Evolutionary conservation across 2,888 invertebrate genomes (phyloP).

Genomic region (Dioctria linearis): DNA sequence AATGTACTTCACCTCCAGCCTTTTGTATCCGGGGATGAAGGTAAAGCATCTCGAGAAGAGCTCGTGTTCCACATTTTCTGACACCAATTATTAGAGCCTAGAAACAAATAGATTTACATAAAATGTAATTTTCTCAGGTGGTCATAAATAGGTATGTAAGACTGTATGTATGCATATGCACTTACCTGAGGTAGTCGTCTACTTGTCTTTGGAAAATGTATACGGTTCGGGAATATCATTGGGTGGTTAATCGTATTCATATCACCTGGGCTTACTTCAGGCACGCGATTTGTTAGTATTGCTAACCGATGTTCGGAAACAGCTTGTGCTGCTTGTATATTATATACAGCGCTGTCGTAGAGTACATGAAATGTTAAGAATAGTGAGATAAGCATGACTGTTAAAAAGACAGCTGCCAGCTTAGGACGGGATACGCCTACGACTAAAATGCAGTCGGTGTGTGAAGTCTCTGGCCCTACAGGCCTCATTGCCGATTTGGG

Average conservation of each 20-base stretch:
- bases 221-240: slow-evolving; percentile 71
- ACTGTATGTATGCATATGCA: slow-evolving; percentile 6
- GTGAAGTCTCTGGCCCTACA: slow-evolving; percentile 85
- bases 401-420: slow-evolving; percentile 83
- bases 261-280: slow-evolving; percentile 64
- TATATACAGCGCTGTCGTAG: slow-evolving; percentile 88
- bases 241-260: slow-evolving; percentile 70
- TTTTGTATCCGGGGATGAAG: slow-evolving; percentile 94
- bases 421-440: slow-evolving; percentile 89
- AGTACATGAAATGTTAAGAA: slow-evolving; percentile 89
- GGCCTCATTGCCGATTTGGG: slow-evolving; percentile 86
- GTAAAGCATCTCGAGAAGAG: slow-evolving; percentile 95
- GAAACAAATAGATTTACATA: slow-evolving; percentile 40
- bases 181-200: slow-evolving; percentile 77
- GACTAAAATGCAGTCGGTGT: slow-evolving; percentile 83
- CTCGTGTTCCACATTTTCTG: slow-evolving; percentile 96
- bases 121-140: not conserved
- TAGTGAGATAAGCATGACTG: slow-evolving; percentile 84
- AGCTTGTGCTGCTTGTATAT: slow-evolving; percentile 80
- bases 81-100: slow-evolving; percentile 94
- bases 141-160: too few species aligned
- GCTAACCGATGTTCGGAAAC: slow-evolving; percentile 74
- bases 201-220: slow-evolving; percentile 77
- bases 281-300: slow-evolving; percentile 66
- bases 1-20: slow-evolving; percentile 95